These are phyloP conservation scores for Philypnodon macrostomus DNA, from an alignment of 2,797 vertebrate genomes.

Conservation along the genomic window DNA sequence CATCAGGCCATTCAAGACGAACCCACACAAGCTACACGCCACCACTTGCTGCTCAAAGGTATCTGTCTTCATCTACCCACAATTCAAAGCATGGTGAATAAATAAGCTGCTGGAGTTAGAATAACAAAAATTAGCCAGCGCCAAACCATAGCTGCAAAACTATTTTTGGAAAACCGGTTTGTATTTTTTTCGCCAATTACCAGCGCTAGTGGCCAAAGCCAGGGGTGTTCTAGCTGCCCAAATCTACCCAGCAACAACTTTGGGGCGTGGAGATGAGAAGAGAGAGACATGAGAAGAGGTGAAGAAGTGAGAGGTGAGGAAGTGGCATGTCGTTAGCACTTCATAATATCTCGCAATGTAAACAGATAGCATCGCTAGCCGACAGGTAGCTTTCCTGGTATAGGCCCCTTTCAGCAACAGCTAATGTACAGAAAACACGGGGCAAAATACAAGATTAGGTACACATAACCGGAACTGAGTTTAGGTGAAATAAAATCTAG, in stretches of 20 bases:
- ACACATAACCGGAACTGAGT: slow-evolving; percentile 14
- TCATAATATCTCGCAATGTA: slow-evolving; percentile 32
- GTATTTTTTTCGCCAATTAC: slow-evolving; percentile 31
- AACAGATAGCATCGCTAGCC: slow-evolving; percentile 42
- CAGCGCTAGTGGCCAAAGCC: slow-evolving; percentile 34
- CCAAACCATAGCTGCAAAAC: background rate
- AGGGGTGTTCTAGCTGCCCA: slow-evolving; percentile 18
- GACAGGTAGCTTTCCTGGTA: slow-evolving; percentile 38
- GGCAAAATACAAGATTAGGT: background rate
- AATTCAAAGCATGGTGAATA: background rate
- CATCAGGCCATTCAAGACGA: slow-evolving; percentile 12
- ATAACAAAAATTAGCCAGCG: background rate
- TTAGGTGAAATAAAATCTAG: slow-evolving; percentile 10
- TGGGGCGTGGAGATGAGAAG: background rate
- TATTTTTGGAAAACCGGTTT: background rate
- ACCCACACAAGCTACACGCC: slow-evolving; percentile 39
- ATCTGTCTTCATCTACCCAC: slow-evolving; percentile 10
- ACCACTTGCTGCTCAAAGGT: slow-evolving; percentile 36
- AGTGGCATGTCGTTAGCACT: slow-evolving; percentile 48
- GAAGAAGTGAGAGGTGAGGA: slow-evolving; percentile 53
- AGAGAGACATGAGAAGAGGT: slow-evolving; percentile 21
- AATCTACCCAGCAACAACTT: slow-evolving; percentile 69
- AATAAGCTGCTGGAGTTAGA: background rate
- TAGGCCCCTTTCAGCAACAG: slow-evolving; percentile 26
- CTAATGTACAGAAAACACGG: slow-evolving; percentile 27